A percentile compares a stretch with the other conserved stretches of the same genome.
phyloP scores from a whole-genome alignment of 2,797 vertebrate genomes.

The Choloepus didactylus region DNA sequence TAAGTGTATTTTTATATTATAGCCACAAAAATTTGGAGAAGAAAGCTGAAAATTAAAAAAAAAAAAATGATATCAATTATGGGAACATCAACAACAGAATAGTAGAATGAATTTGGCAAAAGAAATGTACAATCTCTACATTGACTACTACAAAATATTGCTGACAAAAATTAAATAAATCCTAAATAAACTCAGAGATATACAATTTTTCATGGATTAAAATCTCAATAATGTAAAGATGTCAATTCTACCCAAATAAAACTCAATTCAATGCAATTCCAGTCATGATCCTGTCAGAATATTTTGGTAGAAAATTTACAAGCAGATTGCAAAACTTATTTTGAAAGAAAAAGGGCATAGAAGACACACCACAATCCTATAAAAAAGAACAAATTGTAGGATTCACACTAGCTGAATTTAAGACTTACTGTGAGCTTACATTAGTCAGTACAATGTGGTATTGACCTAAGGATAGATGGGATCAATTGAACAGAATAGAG shows the following conservation, averaged over 20 bases:
- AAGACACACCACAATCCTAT: neutral
- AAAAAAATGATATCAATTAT: neutral
- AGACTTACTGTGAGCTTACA: neutral
- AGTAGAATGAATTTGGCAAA: neutral
- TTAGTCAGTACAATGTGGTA: neutral
- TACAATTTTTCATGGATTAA: neutral
- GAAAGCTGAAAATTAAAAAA: neutral
- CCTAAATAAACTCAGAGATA: neutral
- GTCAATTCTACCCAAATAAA: neutral
- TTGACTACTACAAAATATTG: neutral
- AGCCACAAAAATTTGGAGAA: neutral
- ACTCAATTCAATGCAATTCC: neutral
- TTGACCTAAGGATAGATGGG: neutral
- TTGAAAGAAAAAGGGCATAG: neutral
- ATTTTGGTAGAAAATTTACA: neutral
- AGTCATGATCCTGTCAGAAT: neutral
- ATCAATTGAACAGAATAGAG: neutral
- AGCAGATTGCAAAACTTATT: neutral
- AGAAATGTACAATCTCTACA: neutral
- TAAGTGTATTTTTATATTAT: neutral
- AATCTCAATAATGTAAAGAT: neutral
- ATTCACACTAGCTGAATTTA: neutral
- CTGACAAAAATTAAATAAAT: slow-evolving; percentile 7
- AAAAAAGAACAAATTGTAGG: neutral
- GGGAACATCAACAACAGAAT: neutral